Evolutionary conservation across 2,888 invertebrate genomes (phyloP).

Genomic region (Drosophila dives): DNA sequence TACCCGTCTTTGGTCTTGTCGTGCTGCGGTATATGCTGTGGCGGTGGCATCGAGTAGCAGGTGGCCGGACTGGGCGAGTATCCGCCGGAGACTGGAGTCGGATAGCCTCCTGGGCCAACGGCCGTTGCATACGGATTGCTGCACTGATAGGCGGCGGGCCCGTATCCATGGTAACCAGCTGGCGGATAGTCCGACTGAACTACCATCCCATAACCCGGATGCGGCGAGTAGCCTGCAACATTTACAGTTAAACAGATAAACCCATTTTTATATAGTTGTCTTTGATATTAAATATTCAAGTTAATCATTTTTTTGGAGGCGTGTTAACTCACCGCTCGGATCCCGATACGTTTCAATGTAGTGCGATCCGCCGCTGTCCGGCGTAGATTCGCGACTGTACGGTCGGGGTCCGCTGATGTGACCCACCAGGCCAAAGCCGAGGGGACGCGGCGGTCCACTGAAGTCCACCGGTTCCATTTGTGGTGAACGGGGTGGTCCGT

Average conservation of each 20-base stretch:
- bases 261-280: background rate
- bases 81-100: slow-evolving; percentile 89
- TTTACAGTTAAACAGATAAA: background rate
- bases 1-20: slow-evolving; percentile 88
- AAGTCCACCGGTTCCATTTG: slow-evolving; percentile 91
- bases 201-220: slow-evolving; percentile 93
- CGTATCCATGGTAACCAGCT: slow-evolving; percentile 90
- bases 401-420: slow-evolving; percentile 88
- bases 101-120: slow-evolving; percentile 86
- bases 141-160: slow-evolving; percentile 87
- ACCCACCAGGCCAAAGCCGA: slow-evolving; percentile 86
- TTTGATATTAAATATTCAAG: background rate
- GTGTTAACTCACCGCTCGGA: slow-evolving; percentile 89
- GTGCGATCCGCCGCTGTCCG: slow-evolving; percentile 95
- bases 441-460: slow-evolving; percentile 88
- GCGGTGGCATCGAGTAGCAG: slow-evolving; percentile 95
- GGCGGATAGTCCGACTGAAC: slow-evolving; percentile 93
- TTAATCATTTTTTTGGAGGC: too few species aligned
- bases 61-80: slow-evolving; percentile 89
- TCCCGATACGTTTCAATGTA: slow-evolving; percentile 95
- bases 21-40: slow-evolving; percentile 91
- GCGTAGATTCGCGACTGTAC: slow-evolving; percentile 95
- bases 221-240: slow-evolving; percentile 92
- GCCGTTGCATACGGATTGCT: slow-evolving; percentile 85
- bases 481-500: slow-evolving; percentile 86